Conservation (phyloP, 2,888 invertebrate genomes). For the Gymnocheta viridis region DNA sequence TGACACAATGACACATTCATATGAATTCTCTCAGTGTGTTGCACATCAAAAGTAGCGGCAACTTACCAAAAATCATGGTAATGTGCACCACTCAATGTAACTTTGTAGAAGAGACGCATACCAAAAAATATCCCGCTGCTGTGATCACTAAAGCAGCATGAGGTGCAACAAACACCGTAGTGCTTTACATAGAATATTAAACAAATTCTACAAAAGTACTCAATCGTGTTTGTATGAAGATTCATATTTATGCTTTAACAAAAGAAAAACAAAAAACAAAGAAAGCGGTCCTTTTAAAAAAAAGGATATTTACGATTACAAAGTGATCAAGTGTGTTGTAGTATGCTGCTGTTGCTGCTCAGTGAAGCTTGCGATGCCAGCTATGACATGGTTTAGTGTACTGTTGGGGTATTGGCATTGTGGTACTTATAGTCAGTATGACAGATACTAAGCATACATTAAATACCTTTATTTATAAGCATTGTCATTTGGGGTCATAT, state of each 20-base stretch:
- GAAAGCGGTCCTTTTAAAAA: conserved; percentile 61
- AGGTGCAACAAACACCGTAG: conserved; percentile 42
- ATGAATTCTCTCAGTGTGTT: conserved; percentile 56
- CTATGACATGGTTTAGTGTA: conserved; percentile 17
- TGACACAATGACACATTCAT: conserved; percentile 64
- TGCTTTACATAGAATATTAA: conserved; percentile 52
- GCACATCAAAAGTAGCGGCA: conserved; percentile 63
- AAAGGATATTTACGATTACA: conserved; percentile 67
- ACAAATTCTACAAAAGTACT: conserved; percentile 26
- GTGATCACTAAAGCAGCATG: conserved; percentile 77
- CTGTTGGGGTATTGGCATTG: neutral
- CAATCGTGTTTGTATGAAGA: conserved; percentile 21
- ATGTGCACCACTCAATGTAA: conserved; percentile 43
- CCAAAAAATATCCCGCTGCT: conserved; percentile 75
- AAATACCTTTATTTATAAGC: conserved; percentile 64
- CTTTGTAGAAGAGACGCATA: conserved; percentile 37
- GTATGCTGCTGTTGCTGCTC: conserved; percentile 29
- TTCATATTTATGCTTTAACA: conserved; percentile 44
- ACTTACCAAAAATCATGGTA: conserved; percentile 51
- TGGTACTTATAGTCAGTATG: conserved; percentile 34
- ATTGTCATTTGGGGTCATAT: conserved; percentile 62
- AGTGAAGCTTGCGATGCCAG: conserved; percentile 19
- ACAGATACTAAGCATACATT: conserved; percentile 58
- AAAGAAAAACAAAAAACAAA: neutral
- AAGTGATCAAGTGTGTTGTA: conserved; percentile 52